phyloP scores from a whole-genome alignment of 2,888 invertebrate genomes.

The Galerucella calmariensis region DNA sequence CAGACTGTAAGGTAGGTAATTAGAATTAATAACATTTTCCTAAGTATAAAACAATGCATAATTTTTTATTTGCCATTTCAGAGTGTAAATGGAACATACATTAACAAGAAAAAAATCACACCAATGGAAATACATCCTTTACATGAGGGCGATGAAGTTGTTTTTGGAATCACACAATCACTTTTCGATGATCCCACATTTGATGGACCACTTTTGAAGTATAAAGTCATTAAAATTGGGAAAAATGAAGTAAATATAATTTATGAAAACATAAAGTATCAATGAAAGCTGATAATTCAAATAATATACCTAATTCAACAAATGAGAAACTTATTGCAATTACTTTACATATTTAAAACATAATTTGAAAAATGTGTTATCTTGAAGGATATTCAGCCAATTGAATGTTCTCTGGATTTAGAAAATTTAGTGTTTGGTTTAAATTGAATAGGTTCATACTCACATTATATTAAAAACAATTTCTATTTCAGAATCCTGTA shows the following conservation, averaged over 20 bases:
- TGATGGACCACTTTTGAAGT: conserved; percentile 27
- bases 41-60: neutral
- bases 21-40: neutral
- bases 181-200: conserved; percentile 17
- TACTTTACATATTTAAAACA: too few species aligned
- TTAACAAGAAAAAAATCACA: conserved; percentile 65
- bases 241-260: neutral
- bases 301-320: too few species aligned
- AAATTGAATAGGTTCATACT: neutral
- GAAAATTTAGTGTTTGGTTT: too few species aligned
- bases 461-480: neutral
- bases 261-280: neutral
- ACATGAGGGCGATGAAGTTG: conserved; percentile 66
- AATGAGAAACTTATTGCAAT: too few species aligned
- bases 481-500: neutral
- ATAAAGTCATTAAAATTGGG: conserved; percentile 19
- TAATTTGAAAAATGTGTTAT: too few species aligned
- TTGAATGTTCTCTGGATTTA: too few species aligned
- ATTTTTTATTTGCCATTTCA: conserved; percentile 55
- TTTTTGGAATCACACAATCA: conserved; percentile 63
- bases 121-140: conserved; percentile 61
- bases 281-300: too few species aligned
- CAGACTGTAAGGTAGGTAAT: conserved; percentile 38
- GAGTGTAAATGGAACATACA: conserved; percentile 72
- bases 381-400: too few species aligned